These are phyloP conservation scores for Paramormyrops kingsleyae DNA, from an alignment of 2,113 vertebrate species.

Conservation along the genomic window DNA sequence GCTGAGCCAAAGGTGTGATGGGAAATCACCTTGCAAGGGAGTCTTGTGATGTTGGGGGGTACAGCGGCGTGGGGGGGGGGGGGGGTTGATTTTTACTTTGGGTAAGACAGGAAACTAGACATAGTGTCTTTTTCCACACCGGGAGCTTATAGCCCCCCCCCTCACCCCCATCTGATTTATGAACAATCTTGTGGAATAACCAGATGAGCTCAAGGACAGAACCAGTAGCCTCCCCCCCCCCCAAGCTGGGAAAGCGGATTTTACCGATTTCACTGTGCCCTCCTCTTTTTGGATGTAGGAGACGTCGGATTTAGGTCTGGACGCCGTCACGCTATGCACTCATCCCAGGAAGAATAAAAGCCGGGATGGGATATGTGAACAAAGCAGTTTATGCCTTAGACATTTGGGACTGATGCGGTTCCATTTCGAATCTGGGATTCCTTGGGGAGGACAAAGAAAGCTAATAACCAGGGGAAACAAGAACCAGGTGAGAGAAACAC, in stretches of 20 bases:
- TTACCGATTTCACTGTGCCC: neutral
- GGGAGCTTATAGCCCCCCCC: neutral
- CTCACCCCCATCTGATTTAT: neutral
- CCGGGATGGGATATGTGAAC: neutral
- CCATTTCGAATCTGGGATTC: neutral
- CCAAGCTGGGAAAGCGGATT: neutral
- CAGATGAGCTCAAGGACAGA: neutral
- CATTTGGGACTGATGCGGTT: neutral
- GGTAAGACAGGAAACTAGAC: neutral
- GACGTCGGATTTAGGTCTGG: neutral
- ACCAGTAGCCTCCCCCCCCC: neutral
- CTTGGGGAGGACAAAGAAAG: neutral
- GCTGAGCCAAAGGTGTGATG: neutral
- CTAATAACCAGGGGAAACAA: neutral
- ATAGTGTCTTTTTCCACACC: neutral
- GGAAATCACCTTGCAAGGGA: neutral
- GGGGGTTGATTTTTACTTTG: neutral
- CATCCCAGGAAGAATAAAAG: neutral
- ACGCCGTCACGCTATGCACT: neutral
- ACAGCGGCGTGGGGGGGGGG: neutral
- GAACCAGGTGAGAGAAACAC: neutral
- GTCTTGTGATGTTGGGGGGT: neutral
- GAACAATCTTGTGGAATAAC: neutral
- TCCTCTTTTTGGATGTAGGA: neutral
- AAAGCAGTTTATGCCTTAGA: neutral